Conservation (phyloP, 37 sponge, comb jelly and placozoan genomes). For the Bolinopsis microptera region DNA sequence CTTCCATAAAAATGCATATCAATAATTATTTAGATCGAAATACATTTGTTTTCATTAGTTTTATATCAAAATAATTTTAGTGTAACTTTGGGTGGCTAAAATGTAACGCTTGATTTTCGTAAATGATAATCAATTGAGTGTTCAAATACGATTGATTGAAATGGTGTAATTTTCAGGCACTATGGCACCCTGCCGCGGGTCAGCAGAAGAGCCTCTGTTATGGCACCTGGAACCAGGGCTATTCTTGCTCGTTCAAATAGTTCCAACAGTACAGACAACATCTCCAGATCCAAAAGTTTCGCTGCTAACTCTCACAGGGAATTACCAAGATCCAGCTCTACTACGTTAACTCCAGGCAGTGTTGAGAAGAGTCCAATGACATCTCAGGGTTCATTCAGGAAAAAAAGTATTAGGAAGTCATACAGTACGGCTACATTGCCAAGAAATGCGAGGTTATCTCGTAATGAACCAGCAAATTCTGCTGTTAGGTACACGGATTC, state of each 20-base stretch:
- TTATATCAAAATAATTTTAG: too few species aligned
- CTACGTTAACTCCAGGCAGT: background rate
- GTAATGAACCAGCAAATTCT: background rate
- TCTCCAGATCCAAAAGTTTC: background rate
- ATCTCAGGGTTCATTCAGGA: background rate
- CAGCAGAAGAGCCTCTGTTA: background rate
- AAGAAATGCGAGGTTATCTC: background rate
- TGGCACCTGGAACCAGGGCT: background rate
- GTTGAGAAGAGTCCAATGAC: background rate
- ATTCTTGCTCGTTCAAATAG: background rate
- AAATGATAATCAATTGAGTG: too few species aligned
- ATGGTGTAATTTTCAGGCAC: background rate
- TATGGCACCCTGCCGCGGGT: background rate
- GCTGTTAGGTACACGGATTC: background rate
- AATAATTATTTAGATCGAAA: too few species aligned
- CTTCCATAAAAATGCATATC: too few species aligned
- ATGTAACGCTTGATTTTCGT: too few species aligned
- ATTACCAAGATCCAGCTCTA: background rate
- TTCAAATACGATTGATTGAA: too few species aligned
- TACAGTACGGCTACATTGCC: background rate
- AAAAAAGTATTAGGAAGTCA: background rate
- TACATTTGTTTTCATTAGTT: too few species aligned
- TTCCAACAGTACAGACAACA: background rate
- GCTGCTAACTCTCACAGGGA: background rate
- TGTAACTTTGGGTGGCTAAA: too few species aligned